phyloP scores from a whole-genome alignment of 2,113 vertebrate species.

The Rhipidura dahli region DNA sequence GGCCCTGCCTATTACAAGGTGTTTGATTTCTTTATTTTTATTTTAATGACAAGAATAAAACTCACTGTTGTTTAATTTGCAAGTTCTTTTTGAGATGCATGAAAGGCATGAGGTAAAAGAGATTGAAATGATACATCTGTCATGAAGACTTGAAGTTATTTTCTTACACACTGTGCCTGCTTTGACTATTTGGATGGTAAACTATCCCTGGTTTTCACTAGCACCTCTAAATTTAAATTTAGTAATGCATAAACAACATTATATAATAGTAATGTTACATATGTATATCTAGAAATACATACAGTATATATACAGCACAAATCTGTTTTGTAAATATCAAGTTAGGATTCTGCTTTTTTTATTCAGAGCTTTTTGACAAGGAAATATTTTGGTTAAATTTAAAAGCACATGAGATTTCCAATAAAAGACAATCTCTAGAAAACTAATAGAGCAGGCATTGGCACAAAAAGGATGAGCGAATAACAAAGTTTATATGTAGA shows the following conservation, averaged over 20 bases:
- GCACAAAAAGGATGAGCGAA: background rate
- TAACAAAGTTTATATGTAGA: background rate
- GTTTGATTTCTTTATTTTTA: background rate
- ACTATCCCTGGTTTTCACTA: background rate
- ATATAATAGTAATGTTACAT: background rate
- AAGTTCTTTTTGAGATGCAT: background rate
- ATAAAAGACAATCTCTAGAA: background rate
- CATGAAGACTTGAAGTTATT: background rate
- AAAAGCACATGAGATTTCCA: background rate
- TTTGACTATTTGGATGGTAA: background rate
- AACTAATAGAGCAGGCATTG: background rate
- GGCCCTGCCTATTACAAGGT: background rate
- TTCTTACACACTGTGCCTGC: background rate
- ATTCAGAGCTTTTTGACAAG: background rate
- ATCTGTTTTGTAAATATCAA: background rate
- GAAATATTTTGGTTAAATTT: background rate
- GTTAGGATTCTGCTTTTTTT: background rate
- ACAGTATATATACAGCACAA: background rate
- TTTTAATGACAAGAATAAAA: background rate
- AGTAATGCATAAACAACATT: background rate
- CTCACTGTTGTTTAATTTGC: background rate
- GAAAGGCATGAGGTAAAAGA: background rate
- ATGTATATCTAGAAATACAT: background rate
- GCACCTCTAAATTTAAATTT: background rate
- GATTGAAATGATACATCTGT: background rate